Evolutionary conservation across 1,140 invertebrate genomes (phyloP), one percentile per base, ranked within the genome.

Genomic region (Drosophila pandora): DNA sequence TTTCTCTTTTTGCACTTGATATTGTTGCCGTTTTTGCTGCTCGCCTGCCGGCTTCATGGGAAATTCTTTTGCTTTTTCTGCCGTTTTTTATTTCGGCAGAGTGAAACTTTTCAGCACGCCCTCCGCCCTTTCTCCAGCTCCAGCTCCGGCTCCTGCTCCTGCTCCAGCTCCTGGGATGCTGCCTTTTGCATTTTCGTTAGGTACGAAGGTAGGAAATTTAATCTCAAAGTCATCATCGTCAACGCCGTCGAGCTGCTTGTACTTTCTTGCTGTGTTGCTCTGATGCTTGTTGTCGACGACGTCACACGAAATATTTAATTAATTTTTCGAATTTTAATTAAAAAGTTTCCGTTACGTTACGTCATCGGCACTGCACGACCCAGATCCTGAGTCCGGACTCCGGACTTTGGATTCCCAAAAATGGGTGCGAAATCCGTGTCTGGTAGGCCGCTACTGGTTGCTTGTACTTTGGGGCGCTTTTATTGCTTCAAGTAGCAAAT

Each of bases 281-380:
- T 47, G 25, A 5, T 47, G 48, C 43, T 55, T 56, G 61, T 75
- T 71, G 57, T 63, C 68, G 67, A 21, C 70, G 23, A 72, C 80
- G 81, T 87, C 82, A 85, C 78, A 88, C 61, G 88, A 87, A 87
- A 88, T 87, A 87, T 87, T 87, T 87, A 87, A 87, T 87, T 87
- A 87, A 87, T 87, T 87, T 87, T 88, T 88, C 83, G 83, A 87
- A 87, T 87, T 87, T 87, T 87, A 87, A 87, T 87, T 87, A 87
- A 87, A 87, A 85, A 87, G 83, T 87, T 87, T 87, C 75, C 82
- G 73, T 80, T 78, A 56, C 81, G 78, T 87, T 85, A 67, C 78
- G 79, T 78, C 83, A 67, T 79, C 71, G 57, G 59, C 75, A 55
- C 57, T 75, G 69, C 48, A 76, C 13, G 34, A 30, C 45, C 76